These are phyloP conservation scores for Hystrix brachyura DNA, from an alignment of 2,113 vertebrate genomes.

Conservation along the genomic window DNA sequence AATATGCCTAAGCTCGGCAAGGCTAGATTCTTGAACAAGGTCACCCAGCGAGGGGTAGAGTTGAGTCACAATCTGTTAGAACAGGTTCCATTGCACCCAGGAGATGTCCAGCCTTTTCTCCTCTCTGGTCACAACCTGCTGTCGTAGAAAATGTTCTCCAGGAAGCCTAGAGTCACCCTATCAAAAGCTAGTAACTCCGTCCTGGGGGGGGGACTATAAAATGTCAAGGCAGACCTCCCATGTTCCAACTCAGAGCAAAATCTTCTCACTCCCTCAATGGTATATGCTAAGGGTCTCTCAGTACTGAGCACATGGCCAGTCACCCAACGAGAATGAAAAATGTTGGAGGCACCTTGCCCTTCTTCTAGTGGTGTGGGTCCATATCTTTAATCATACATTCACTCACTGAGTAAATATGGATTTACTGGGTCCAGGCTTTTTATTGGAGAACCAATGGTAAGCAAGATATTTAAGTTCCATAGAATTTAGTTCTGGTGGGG, in stretches of 20 bases:
- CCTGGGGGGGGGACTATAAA: neutral
- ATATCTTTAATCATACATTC: neutral
- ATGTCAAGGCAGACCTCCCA: neutral
- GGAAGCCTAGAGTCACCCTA: neutral
- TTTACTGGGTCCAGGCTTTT: neutral
- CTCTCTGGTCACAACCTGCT: neutral
- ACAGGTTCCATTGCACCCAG: neutral
- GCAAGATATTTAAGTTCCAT: neutral
- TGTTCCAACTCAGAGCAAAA: neutral
- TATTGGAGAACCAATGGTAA: neutral
- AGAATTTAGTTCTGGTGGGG: neutral
- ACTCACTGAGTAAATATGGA: neutral
- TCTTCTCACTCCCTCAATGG: neutral
- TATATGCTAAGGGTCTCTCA: neutral
- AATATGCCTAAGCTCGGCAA: neutral
- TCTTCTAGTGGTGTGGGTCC: neutral
- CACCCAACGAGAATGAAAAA: neutral
- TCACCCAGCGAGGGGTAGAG: constrained; percentile 8
- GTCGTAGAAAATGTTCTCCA: neutral
- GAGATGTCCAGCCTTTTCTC: neutral
- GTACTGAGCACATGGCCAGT: neutral
- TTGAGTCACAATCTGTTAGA: neutral
- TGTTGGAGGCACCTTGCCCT: neutral
- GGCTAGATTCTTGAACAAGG: neutral
- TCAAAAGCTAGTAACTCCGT: neutral